Evolutionary conservation across 2,888 invertebrate species (phyloP).

Genomic region (Danaus chrysippus): DNA sequence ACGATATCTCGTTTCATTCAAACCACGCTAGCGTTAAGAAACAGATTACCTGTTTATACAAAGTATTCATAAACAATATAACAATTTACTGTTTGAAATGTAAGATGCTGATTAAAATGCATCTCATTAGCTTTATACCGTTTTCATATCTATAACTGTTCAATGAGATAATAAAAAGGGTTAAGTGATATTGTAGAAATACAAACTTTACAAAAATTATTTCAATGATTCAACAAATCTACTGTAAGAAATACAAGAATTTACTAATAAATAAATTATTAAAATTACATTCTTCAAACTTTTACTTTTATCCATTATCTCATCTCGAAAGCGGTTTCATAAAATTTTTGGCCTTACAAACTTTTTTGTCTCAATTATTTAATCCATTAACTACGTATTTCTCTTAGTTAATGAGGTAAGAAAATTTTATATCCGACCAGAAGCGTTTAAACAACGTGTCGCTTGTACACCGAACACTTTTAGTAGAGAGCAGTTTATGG

Average conservation of each 20-base stretch:
- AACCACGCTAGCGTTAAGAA: conserved; percentile 38
- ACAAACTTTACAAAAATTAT: background rate
- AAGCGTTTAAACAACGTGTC: background rate
- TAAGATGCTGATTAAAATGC: conserved; percentile 51
- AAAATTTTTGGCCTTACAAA: background rate
- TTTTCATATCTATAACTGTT: conserved; percentile 37
- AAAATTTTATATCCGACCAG: conserved; percentile 24
- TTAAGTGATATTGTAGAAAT: conserved; percentile 2
- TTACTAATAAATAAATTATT: too few relatives aligned
- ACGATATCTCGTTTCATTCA: conserved; percentile 43
- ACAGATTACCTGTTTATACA: conserved; percentile 55
- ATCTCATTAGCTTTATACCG: conserved; percentile 62
- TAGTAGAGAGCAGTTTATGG: conserved; percentile 1
- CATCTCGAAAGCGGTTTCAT: too few relatives aligned
- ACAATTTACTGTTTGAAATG: conserved; percentile 27
- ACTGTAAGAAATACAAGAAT: too few relatives aligned
- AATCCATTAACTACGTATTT: conserved; percentile 1
- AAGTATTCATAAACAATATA: conserved; percentile 51
- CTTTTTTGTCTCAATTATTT: conserved; percentile 5
- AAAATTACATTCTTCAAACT: too few relatives aligned
- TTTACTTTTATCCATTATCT: too few relatives aligned
- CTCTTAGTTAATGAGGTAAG: conserved; percentile 9
- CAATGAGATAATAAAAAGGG: conserved; percentile 15
- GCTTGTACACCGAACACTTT: background rate
- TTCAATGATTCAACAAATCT: background rate